Conservation (phyloP, 2,797 vertebrate species). For the Crenichthys baileyi region DNA sequence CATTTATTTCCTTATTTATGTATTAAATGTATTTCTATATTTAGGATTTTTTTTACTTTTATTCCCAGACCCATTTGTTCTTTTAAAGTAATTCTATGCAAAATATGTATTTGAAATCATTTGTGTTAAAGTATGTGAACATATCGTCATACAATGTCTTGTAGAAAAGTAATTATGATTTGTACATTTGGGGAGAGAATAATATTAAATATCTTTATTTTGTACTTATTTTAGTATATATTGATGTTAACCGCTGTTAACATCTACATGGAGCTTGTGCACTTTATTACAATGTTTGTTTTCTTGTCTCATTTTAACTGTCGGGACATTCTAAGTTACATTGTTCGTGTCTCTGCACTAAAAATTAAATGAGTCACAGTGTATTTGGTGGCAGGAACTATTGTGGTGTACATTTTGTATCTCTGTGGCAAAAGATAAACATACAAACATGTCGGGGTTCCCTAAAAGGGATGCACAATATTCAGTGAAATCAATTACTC, state of each 20-base stretch:
- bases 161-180: constrained; percentile 67
- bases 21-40: background rate
- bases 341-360: constrained; percentile 69
- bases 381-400: constrained; percentile 45
- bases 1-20: constrained; percentile 72
- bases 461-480: constrained; percentile 62
- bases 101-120: constrained; percentile 85
- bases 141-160: constrained; percentile 69
- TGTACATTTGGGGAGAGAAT: constrained; percentile 66
- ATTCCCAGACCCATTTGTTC: constrained; percentile 83
- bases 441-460: constrained; percentile 44
- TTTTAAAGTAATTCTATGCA: constrained; percentile 97
- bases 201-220: constrained; percentile 67
- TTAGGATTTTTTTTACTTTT: constrained; percentile 9
- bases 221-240: constrained; percentile 69
- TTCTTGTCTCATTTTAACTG: constrained; percentile 53
- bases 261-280: constrained; percentile 75
- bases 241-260: constrained; percentile 63
- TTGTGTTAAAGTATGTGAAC: constrained; percentile 68
- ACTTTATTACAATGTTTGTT: constrained; percentile 80
- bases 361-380: constrained; percentile 53
- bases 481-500: constrained; percentile 27
- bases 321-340: constrained; percentile 58
- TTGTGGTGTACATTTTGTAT: constrained; percentile 65
- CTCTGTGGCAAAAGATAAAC: constrained; percentile 60